Base-by-base conservation (phyloP, 2,113 vertebrate genomes). In the Rhinogobius similis region DNA sequence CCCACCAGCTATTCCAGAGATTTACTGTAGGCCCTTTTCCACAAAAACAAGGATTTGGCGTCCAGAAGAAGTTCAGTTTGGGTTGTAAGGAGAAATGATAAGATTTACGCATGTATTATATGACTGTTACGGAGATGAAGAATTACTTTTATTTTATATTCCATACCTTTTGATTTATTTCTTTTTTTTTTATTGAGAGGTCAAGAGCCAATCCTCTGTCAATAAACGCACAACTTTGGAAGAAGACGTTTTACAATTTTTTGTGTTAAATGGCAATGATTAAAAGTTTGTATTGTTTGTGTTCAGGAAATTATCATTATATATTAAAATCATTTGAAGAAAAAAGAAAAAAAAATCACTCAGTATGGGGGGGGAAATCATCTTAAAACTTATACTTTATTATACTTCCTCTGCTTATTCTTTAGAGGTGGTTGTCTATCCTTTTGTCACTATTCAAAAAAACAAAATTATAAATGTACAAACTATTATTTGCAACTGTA, bases 11-110 rank as follows among this genome's bases (percentile, higher is more conserved):
- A 73, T 67, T 74, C 24, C 63, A 66, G 71, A 75, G 69, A 82
- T 87, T 84, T 86, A 82, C 59, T 71, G 29, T 67, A 56, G 76
- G 74, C 77, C 58, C 67, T 77, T 58, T 44, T 64, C 50, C 55
- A 53, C 67, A 78, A 83, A 84, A 83, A 83, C 27, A 71, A 55
- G 55, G n/a, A 67, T 78, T 61, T 55, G 50, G 79, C 75, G 21
- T 63, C 29, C 58, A 61, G 58, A 36, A 61, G 20, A 36, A 44
- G 36, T 44, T 36, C 61, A 36, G 13, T 81, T 62, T 81, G 20
- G 52, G 23, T 24, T 59, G 67, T 7, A n/a, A 5, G 1, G 1
- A 39, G 59, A 46, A 64, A n/a, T 72, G 38, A 65, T 32, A 58
- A 18, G 55, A 58, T 58, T 58, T 58, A 58, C 29, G 55, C 26